A percentile compares a stretch with the other conserved stretches of the same genome.
Conservation (phyloP, 2,888 invertebrate genomes). For the Macaria liturata region DNA sequence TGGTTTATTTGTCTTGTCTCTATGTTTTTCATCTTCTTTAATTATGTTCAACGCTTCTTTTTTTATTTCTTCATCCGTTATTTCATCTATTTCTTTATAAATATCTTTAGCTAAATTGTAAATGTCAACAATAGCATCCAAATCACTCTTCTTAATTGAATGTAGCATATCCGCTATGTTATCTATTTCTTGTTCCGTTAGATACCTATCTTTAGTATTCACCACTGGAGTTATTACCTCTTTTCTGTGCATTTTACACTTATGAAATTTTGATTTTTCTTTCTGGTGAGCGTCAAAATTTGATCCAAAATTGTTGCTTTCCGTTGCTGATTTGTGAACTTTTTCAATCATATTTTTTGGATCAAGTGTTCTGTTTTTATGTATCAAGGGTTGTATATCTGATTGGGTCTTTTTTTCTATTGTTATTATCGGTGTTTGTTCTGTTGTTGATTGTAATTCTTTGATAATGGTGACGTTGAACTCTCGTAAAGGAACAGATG, state of each 20-base stretch:
- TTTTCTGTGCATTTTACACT: background rate
- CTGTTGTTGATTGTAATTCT: slow-evolving; percentile 15
- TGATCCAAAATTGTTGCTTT: background rate
- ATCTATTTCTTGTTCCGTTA: slow-evolving; percentile 65
- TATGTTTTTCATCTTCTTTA: slow-evolving; percentile 20
- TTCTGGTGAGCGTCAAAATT: background rate
- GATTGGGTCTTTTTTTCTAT: slow-evolving; percentile 31
- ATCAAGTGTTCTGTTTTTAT: slow-evolving; percentile 16
- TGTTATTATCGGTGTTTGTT: slow-evolving; percentile 8
- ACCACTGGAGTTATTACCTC: too few relatives aligned
- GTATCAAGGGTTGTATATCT: slow-evolving; percentile 19
- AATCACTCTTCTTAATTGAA: slow-evolving; percentile 67
- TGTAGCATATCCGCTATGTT: slow-evolving; percentile 61
- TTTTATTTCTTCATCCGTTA: slow-evolving; percentile 36
- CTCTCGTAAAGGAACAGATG: slow-evolving; percentile 43
- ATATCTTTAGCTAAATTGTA: slow-evolving; percentile 73
- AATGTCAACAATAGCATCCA: slow-evolving; percentile 71
- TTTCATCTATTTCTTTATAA: slow-evolving; percentile 63
- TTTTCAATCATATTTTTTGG: slow-evolving; percentile 10
- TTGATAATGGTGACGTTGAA: slow-evolving; percentile 45
- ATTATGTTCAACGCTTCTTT: slow-evolving; percentile 36
- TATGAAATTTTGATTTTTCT: background rate
- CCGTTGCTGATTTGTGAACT: background rate
- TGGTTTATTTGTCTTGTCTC: slow-evolving; percentile 27
- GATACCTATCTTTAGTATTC: slow-evolving; percentile 51